Evolutionary conservation across 2,888 invertebrate species (phyloP), one percentile per base, ranked within the genome.

Genomic region (Eilema sororculum): DNA sequence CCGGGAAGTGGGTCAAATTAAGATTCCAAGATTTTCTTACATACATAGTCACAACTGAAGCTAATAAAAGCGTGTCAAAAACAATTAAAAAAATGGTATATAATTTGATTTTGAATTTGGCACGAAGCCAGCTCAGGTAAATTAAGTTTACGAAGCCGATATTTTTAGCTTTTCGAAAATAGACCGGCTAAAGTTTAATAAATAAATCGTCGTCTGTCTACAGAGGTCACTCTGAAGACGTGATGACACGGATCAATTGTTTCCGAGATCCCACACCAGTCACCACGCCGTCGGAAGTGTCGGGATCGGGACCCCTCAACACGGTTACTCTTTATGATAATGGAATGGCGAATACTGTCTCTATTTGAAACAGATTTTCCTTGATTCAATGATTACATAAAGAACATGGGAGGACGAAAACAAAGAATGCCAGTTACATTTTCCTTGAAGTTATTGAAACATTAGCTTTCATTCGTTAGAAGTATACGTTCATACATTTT

Each of bases 261-360:
- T 33, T 20, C n/a, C n/a, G 33, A 60, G 60, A n/a, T 60, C 60
- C 10, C n/a, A 20, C 60, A 30, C 30, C 33, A 33, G 33, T 28
- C 60, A 30, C 30, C 33, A 33, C 60, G 33, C 33, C 3, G 30
- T 30, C 33, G n/a, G 20, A n/a, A 52, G n/a, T 52, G n/a, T n/a
- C 52, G 52, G 10, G 33, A 28, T n/a, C 52, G 52, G 10, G 33
- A 28, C 60, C 60, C 28, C 33, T 60, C 60, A 60, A 60, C 30
- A 33, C 10, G 33, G 73, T 72, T 73, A 59, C 75, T 76, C 73
- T 73, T 73, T 65, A 70, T 66, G 74, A 77, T 75, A 71, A 79
- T 76, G 71, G 62, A 69, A 69, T 68, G 69, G 74, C 71, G 74
- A 77, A 80, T 78, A 69, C 74, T 78, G 65, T 72, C 70, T 74